These are phyloP conservation scores for Tetranychus truncatus DNA, from an alignment of 2,888 invertebrate genomes.

Conservation along the genomic window DNA sequence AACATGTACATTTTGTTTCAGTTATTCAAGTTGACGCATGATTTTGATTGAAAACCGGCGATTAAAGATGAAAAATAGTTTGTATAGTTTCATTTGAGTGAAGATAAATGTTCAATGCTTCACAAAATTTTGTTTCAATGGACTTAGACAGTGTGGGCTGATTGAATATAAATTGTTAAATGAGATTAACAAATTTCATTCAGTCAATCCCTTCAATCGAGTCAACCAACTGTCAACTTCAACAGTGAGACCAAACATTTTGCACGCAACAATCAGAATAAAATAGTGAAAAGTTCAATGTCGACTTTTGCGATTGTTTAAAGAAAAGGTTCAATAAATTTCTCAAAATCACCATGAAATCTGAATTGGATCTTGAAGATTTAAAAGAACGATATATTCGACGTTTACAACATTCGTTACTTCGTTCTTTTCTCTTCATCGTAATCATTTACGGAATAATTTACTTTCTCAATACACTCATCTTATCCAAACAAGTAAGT, in stretches of 20 bases:
- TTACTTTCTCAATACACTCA: conserved; percentile 37
- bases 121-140: neutral
- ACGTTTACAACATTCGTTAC: conserved; percentile 52
- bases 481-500: neutral
- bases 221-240: no score
- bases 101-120: no score
- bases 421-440: conserved; percentile 50
- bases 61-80: no score
- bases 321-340: neutral
- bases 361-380: conserved; percentile 45
- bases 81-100: no score
- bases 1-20: no score
- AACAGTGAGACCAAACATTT: no score
- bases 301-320: neutral
- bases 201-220: no score
- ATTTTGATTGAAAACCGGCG: no score
- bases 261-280: no score
- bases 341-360: neutral
- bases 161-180: neutral
- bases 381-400: conserved; percentile 52
- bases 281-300: no score
- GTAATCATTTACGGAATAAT: conserved; percentile 43
- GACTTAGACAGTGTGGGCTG: neutral
- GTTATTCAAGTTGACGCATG: no score
- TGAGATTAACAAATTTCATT: no score